These are phyloP conservation scores for Osmerus eperlanus DNA, from an alignment of 2,113 vertebrate species.

Conservation along the genomic window DNA sequence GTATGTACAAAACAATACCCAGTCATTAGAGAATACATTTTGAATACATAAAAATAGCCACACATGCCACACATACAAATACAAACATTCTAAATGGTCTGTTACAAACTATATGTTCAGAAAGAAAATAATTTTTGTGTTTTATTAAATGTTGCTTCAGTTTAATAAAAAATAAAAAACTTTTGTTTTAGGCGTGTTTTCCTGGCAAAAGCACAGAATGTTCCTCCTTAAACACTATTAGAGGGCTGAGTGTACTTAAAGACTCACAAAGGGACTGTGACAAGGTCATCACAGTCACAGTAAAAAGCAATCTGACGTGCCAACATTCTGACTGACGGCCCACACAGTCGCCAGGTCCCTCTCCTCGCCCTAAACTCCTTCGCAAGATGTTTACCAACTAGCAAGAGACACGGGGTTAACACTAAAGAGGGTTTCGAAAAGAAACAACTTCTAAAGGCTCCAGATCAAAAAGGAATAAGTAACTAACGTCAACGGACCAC, in stretches of 20 bases:
- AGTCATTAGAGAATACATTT: neutral
- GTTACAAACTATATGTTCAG: neutral
- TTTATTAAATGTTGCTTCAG: too few species aligned
- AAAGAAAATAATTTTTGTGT: neutral
- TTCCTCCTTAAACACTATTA: slow-evolving; percentile 14
- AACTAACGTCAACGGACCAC: slow-evolving; percentile 57
- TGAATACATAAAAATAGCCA: neutral
- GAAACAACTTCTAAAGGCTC: slow-evolving; percentile 43
- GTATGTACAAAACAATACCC: neutral
- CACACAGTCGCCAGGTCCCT: slow-evolving; percentile 60
- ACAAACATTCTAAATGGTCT: neutral
- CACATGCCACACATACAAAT: neutral
- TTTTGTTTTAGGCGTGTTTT: slow-evolving; percentile 59
- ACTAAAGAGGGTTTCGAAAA: slow-evolving; percentile 13
- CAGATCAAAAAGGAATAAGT: slow-evolving; percentile 46
- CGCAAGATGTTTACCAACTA: slow-evolving; percentile 53
- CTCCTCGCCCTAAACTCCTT: slow-evolving; percentile 38
- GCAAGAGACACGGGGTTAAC: neutral
- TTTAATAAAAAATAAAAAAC: too few species aligned
- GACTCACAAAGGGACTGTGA: slow-evolving; percentile 65
- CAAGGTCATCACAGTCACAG: slow-evolving; percentile 61
- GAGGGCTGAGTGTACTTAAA: slow-evolving; percentile 34
- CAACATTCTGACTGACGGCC: slow-evolving; percentile 59
- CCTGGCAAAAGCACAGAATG: slow-evolving; percentile 28
- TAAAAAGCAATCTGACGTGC: slow-evolving; percentile 45